Percentiles rank a stretch among this genome's conserved stretches.
phyloP scores from a whole-genome alignment of 2,797 vertebrate genomes.

The Sebastes aleutianus region DNA sequence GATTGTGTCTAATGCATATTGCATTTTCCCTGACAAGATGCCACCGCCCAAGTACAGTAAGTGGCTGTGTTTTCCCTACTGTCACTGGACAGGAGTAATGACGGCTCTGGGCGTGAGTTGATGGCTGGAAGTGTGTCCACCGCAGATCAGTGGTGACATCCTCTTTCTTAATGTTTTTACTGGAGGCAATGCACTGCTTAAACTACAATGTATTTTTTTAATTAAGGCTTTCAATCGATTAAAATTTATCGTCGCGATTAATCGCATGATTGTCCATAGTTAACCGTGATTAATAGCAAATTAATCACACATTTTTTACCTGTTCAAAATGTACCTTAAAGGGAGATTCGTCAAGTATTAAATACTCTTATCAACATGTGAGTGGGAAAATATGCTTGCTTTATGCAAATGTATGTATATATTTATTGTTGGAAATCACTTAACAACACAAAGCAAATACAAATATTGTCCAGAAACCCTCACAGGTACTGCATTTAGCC shows the following conservation, averaged over 20 bases:
- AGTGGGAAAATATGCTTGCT: no score
- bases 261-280: not conserved
- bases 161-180: slow-evolving; percentile 15
- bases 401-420: no score
- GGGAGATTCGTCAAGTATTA: no score
- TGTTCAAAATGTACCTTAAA: no score
- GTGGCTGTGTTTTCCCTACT: slow-evolving; percentile 68
- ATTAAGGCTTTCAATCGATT: not conserved
- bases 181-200: not conserved
- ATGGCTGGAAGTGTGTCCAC: slow-evolving; percentile 54
- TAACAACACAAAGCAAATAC: no score
- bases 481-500: no score
- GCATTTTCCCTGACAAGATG: slow-evolving; percentile 75
- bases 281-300: not conserved
- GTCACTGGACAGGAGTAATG: slow-evolving; percentile 47
- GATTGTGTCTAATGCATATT: slow-evolving; percentile 81
- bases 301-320: no score
- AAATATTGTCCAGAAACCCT: no score
- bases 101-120: slow-evolving; percentile 52
- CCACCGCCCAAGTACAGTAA: slow-evolving; percentile 74
- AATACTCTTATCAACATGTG: no score
- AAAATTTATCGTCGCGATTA: not conserved
- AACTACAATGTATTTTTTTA: not conserved
- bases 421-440: no score
- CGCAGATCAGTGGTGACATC: slow-evolving; percentile 38